These are phyloP conservation scores for Nomada ferruginata DNA, from an alignment of 2,888 invertebrate genomes.

Conservation along the genomic window DNA sequence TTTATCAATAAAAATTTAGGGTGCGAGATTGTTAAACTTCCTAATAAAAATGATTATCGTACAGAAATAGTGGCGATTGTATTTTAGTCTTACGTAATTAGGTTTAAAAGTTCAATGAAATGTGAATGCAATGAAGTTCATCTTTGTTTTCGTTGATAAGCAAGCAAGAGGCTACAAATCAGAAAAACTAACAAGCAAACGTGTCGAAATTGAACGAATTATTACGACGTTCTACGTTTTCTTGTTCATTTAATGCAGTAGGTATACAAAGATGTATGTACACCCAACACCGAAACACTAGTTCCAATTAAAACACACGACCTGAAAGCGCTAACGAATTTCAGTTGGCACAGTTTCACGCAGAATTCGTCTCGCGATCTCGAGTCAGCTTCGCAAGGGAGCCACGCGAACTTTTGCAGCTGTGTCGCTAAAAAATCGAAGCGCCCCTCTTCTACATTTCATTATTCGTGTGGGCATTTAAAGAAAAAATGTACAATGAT, in stretches of 20 bases:
- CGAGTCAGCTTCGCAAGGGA: not conserved
- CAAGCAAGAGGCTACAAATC: not conserved
- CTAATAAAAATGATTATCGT: no score
- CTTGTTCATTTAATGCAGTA: not conserved
- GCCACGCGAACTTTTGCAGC: not conserved
- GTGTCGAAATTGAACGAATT: constrained; percentile 10
- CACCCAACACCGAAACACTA: not conserved
- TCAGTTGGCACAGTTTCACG: constrained; percentile 35
- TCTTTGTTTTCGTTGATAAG: not conserved
- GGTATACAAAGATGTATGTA: not conserved
- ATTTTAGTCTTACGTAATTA: no score
- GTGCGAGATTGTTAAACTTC: no score
- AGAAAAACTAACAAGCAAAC: not conserved
- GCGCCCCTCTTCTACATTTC: not conserved
- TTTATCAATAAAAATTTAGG: no score
- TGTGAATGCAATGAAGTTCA: not conserved
- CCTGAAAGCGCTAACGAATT: constrained; percentile 42
- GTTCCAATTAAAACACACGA: constrained; percentile 25
- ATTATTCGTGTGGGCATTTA: no score
- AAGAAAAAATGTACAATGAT: no score
- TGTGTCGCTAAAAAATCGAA: not conserved
- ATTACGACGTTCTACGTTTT: constrained; percentile 6
- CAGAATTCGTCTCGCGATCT: constrained; percentile 14
- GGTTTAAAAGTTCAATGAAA: not conserved
- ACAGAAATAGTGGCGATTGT: no score